phyloP scores from a whole-genome alignment of 2,797 vertebrate species.

The Taenioides sp. region DNA sequence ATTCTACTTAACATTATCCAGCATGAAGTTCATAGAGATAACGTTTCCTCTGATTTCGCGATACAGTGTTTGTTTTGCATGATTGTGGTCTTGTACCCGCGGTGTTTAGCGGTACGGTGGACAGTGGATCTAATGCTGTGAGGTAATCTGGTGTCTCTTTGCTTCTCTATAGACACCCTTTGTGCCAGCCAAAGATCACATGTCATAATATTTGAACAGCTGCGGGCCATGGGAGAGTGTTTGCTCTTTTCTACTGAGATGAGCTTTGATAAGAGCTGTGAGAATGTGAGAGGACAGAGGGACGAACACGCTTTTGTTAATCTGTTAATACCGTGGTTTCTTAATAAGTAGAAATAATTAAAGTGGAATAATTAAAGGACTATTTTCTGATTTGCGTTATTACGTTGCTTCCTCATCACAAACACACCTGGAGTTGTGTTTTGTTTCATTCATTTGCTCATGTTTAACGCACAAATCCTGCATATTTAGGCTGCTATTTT shows the following conservation, averaged over 20 bases:
- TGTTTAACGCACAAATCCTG: too few relatives aligned
- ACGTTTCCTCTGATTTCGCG: slow-evolving; percentile 19
- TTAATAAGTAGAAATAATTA: background rate
- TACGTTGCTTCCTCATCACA: too few relatives aligned
- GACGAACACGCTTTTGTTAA: background rate
- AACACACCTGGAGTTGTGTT: too few relatives aligned
- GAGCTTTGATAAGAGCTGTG: slow-evolving; percentile 46
- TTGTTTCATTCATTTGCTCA: too few relatives aligned
- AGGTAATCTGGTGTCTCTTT: slow-evolving; percentile 55
- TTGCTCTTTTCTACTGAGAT: slow-evolving; percentile 51
- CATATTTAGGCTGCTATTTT: too few relatives aligned
- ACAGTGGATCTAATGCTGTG: slow-evolving; percentile 24
- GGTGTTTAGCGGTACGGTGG: slow-evolving; percentile 5
- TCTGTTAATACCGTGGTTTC: background rate
- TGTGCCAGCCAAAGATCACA: slow-evolving; percentile 70
- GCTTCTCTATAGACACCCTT: slow-evolving; percentile 61
- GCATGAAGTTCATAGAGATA: slow-evolving; percentile 27
- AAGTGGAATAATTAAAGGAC: too few relatives aligned
- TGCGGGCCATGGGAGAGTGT: slow-evolving; percentile 56
- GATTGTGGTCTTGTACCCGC: slow-evolving; percentile 4
- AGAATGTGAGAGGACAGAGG: slow-evolving; percentile 35
- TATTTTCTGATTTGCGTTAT: too few relatives aligned
- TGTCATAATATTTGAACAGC: slow-evolving; percentile 79
- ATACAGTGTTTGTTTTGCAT: slow-evolving; percentile 33
- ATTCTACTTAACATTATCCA: slow-evolving; percentile 25